Conservation (phyloP, 2,888 invertebrate genomes). For the Ichneumon xanthorius region DNA sequence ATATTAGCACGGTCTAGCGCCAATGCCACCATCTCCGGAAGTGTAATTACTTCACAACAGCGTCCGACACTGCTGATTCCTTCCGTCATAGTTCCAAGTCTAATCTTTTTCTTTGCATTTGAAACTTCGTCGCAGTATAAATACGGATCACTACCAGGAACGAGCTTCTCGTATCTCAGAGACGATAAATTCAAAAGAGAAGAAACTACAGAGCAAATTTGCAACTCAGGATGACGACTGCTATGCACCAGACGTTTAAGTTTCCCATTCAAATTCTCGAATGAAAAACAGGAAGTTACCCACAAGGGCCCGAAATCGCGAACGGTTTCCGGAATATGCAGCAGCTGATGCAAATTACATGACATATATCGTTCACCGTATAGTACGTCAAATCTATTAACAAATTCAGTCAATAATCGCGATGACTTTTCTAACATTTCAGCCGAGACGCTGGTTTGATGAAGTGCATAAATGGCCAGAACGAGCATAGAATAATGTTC, state of each 20-base stretch:
- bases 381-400: conserved; percentile 58
- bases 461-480: conserved; percentile 61
- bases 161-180: background rate
- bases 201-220: background rate
- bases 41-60: background rate
- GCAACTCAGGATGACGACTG: conserved; percentile 13
- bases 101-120: background rate
- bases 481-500: conserved; percentile 68
- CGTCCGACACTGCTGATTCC: background rate
- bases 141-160: background rate
- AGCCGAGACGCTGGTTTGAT: conserved; percentile 58
- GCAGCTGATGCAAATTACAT: conserved; percentile 57
- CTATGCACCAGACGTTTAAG: background rate
- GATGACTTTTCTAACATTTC: conserved; percentile 52
- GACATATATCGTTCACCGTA: conserved; percentile 65
- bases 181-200: background rate
- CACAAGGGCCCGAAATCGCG: conserved; percentile 59
- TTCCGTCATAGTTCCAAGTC: background rate
- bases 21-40: background rate
- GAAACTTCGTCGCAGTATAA: background rate
- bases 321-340: conserved; percentile 55
- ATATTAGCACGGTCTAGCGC: background rate
- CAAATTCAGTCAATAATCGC: conserved; percentile 54
- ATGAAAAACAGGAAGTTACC: conserved; percentile 64
- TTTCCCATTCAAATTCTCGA: conserved; percentile 58